These are phyloP conservation scores for Bucco capensis DNA, from an alignment of 2,113 vertebrate genomes.

Conservation along the genomic window DNA sequence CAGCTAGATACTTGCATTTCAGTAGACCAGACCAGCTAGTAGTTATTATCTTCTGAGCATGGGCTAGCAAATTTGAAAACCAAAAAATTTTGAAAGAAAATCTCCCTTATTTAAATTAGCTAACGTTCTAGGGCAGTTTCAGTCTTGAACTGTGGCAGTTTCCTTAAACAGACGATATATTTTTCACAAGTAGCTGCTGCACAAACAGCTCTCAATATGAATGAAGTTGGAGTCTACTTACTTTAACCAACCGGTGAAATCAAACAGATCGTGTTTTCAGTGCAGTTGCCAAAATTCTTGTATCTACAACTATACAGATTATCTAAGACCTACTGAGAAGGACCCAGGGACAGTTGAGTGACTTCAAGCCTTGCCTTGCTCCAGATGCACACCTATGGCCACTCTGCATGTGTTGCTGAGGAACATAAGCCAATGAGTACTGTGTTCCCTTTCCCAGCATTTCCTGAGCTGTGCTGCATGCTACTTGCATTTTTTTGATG, in stretches of 20 bases:
- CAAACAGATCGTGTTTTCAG: background rate
- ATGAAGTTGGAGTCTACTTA: background rate
- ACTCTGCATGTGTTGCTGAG: background rate
- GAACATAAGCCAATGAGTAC: background rate
- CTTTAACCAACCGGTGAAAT: background rate
- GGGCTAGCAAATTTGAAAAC: conserved; percentile 7
- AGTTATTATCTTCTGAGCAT: background rate
- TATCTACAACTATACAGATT: background rate
- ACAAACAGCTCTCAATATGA: background rate
- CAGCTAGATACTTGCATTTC: conserved; percentile 3
- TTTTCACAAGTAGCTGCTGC: background rate
- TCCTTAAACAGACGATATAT: background rate
- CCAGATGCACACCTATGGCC: background rate
- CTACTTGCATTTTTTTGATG: background rate
- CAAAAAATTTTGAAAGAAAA: conserved; percentile 30
- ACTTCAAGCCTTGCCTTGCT: background rate
- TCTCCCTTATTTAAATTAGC: conserved; percentile 11
- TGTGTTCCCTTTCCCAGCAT: background rate
- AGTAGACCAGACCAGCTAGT: background rate
- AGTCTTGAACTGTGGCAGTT: background rate
- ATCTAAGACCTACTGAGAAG: background rate
- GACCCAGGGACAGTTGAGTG: background rate
- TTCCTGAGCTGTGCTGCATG: background rate
- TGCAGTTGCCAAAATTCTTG: background rate
- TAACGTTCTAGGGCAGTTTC: background rate